phyloP scores from a whole-genome alignment of 2,113 vertebrate genomes.

The Epinephelus moara region DNA sequence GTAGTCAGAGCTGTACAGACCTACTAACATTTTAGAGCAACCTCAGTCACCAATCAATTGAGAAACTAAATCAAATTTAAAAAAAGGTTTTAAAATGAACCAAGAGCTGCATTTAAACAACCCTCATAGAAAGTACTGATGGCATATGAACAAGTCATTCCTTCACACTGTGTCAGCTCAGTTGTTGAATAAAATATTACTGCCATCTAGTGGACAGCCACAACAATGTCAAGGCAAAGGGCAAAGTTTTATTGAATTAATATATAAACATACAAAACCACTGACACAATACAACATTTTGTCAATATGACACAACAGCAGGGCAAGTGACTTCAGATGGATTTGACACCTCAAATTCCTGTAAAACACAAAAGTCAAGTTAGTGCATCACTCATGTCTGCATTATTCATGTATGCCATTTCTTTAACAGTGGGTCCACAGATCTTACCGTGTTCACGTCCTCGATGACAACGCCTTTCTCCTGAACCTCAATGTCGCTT shows the following conservation, averaged over 20 bases:
- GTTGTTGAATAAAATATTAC: background rate
- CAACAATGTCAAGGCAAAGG: conserved; percentile 11
- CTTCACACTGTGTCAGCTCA: background rate
- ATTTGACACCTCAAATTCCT: conserved; percentile 29
- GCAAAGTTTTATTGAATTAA: conserved; percentile 65
- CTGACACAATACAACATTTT: background rate
- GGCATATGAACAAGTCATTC: background rate
- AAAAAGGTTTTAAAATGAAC: too few relatives aligned
- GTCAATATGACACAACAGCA: conserved; percentile 43
- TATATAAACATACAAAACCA: conserved; percentile 43
- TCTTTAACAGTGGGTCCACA: too few relatives aligned
- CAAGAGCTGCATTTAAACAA: background rate
- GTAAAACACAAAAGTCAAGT: background rate
- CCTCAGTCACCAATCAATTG: too few relatives aligned
- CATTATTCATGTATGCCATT: background rate
- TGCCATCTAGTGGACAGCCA: conserved; percentile 71
- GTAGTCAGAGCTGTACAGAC: too few relatives aligned
- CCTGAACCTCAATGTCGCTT: conserved; percentile 82
- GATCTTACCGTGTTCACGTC: conserved; percentile 70
- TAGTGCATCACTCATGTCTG: background rate
- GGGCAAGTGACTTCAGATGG: conserved; percentile 16
- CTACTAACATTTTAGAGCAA: too few relatives aligned
- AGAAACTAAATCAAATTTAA: too few relatives aligned
- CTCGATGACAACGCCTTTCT: conserved; percentile 66
- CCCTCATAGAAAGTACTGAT: background rate